Evolutionary conservation across 2,888 invertebrate species (phyloP).

Genomic region (Onchidella celtica): DNA sequence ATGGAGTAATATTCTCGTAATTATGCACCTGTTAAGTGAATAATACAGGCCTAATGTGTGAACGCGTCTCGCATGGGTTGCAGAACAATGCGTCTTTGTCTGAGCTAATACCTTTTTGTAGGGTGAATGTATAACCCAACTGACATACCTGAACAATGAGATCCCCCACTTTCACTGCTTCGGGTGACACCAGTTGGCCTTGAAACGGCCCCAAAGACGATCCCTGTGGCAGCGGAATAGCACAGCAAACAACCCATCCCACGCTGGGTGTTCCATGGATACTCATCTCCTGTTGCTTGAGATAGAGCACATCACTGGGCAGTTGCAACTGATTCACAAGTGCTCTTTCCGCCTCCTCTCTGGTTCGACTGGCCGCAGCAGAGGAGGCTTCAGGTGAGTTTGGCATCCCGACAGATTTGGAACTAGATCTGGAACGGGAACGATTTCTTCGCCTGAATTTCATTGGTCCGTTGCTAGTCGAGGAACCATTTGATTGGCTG

Average conservation of each 20-base stretch:
- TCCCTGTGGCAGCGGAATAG: conserved; percentile 68
- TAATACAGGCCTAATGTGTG: too few species aligned
- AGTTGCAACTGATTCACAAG: conserved; percentile 65
- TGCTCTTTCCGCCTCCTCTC: conserved; percentile 47
- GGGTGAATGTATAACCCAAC: too few species aligned
- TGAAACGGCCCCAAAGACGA: conserved; percentile 71
- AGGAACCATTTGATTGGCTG: background rate
- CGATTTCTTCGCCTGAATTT: background rate
- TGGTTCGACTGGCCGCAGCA: background rate
- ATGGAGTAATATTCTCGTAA: too few species aligned
- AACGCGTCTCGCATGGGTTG: too few species aligned
- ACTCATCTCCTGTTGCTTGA: conserved; percentile 66
- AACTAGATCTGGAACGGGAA: conserved; percentile 35
- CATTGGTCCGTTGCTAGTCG: background rate
- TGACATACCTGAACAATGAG: conserved; percentile 67
- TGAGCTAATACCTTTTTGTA: too few species aligned
- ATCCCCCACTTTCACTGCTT: conserved; percentile 68
- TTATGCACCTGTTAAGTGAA: too few species aligned
- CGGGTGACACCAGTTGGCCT: conserved; percentile 67
- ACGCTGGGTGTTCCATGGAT: conserved; percentile 64
- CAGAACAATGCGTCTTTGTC: too few species aligned
- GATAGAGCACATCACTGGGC: conserved; percentile 67
- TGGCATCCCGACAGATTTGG: conserved; percentile 19
- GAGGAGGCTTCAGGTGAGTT: conserved; percentile 17
- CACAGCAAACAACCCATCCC: conserved; percentile 67